These are phyloP conservation scores for Tretioscincus oriximinensis DNA, from an alignment of 2,113 vertebrate species.

Conservation along the genomic window DNA sequence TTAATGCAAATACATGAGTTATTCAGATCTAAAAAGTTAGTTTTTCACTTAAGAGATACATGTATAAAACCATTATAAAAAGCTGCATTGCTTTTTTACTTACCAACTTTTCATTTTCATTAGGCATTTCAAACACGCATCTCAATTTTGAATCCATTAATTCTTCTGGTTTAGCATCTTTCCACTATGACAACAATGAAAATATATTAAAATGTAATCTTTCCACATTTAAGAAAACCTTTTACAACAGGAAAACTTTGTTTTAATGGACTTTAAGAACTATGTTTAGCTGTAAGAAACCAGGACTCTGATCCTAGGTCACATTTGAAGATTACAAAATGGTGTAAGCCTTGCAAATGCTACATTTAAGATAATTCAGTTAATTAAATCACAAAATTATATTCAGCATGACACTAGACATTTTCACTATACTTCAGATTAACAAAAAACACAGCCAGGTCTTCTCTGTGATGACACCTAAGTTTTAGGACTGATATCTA, in stretches of 20 bases:
- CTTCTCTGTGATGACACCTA: too few species aligned
- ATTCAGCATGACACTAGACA: too few species aligned
- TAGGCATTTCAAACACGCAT: conserved; percentile 97
- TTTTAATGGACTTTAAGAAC: background rate
- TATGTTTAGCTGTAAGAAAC: background rate
- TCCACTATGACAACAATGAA: conserved; percentile 86
- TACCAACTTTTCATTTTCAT: conserved; percentile 96
- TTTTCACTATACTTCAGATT: too few species aligned
- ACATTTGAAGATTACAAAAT: background rate
- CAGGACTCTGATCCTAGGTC: background rate
- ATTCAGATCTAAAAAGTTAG: background rate
- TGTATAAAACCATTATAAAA: background rate
- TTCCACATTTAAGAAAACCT: background rate
- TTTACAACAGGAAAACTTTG: background rate
- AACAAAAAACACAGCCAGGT: too few species aligned
- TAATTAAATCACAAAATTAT: too few species aligned
- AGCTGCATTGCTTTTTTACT: conserved; percentile 62
- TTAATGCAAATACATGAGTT: background rate
- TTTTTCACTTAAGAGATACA: background rate
- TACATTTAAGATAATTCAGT: background rate
- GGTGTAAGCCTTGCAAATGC: background rate
- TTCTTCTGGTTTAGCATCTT: conserved; percentile 95
- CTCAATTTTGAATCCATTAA: conserved; percentile 99
- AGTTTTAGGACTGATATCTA: too few species aligned
- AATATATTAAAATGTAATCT: background rate